Percentiles rank a stretch among this genome's conserved stretches.
Evolutionary conservation across 2,113 vertebrate genomes (phyloP).

Genomic region (Pteronura brasiliensis): DNA sequence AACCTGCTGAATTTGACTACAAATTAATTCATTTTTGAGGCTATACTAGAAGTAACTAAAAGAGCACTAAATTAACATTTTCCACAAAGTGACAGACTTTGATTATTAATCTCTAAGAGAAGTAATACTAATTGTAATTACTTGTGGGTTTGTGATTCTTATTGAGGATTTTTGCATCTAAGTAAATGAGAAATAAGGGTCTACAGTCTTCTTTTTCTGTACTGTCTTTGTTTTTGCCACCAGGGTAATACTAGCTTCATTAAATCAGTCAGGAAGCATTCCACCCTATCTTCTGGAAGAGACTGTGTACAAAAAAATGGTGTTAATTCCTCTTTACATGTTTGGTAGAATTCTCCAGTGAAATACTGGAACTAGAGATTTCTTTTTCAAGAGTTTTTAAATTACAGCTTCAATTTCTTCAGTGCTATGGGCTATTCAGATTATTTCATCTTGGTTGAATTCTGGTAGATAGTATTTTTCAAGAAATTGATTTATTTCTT

Average conservation of each 20-base stretch:
- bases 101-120: background rate
- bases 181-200: background rate
- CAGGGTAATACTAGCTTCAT: background rate
- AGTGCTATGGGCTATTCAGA: background rate
- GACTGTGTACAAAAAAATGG: background rate
- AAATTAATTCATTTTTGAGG: background rate
- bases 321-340: background rate
- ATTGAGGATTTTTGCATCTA: background rate
- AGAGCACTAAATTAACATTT: background rate
- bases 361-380: background rate
- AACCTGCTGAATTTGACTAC: background rate
- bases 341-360: background rate
- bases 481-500: background rate
- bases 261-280: background rate
- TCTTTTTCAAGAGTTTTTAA: constrained; percentile 2
- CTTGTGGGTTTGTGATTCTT: background rate
- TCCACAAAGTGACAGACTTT: background rate
- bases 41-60: background rate
- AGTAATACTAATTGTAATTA: background rate
- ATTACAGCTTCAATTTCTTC: background rate
- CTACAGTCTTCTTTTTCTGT: background rate
- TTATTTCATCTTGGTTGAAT: background rate
- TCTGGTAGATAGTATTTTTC: background rate
- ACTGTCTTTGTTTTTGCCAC: background rate
- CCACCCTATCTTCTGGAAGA: background rate